Evolutionary conservation across 2,888 invertebrate species (phyloP), one percentile per base, ranked within the genome.

Genomic region (Cartodere bifasciata): DNA sequence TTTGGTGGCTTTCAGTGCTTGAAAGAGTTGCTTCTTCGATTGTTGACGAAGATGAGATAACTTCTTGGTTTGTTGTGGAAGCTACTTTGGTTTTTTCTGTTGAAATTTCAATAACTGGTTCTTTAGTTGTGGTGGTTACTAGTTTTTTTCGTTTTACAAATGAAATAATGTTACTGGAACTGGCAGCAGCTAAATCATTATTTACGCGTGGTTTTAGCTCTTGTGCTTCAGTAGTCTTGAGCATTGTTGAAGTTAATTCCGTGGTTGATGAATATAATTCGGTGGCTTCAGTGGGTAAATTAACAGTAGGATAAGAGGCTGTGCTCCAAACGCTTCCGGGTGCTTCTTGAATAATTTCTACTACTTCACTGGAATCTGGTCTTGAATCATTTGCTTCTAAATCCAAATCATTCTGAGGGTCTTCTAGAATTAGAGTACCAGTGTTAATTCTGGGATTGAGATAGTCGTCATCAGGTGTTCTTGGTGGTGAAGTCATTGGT

Each of bases 381-480:
- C 57, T 55, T 2, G 52, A 36, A 32, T 59, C 57, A 4, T 41
- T 39, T 3, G 44, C 41, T 3, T 39, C 40, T 16, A 49, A 40
- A n/a, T n/a, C n/a, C n/a, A n/a, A n/a, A 35, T 51, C 47, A 16
- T 50, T 52, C 22, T 34, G 28, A 29, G 42, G 39, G 23, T 45
- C 44, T 13, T 38, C 50, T 9, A 62, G 55, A 12, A 62, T 63
- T 4, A 62, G 52, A 4, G 65, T 64, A 3, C 64, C 60, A 40
- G 63, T n/a, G n/a, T n/a, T n/a, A n/a, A n/a, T n/a, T n/a, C n/a
- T n/a, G n/a, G n/a, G n/a, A n/a, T n/a, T n/a, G 63, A 0, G 64
- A 63, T 2, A 62, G 61, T 11, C 60, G 6, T 58, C 58, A 34
- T 64, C 63, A 55, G 31, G 55, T 56, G 1, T 58, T 53, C 7